Evolutionary conservation across 2,797 vertebrate species (phyloP).

Genomic region (Alcedo quadribrachys): DNA sequence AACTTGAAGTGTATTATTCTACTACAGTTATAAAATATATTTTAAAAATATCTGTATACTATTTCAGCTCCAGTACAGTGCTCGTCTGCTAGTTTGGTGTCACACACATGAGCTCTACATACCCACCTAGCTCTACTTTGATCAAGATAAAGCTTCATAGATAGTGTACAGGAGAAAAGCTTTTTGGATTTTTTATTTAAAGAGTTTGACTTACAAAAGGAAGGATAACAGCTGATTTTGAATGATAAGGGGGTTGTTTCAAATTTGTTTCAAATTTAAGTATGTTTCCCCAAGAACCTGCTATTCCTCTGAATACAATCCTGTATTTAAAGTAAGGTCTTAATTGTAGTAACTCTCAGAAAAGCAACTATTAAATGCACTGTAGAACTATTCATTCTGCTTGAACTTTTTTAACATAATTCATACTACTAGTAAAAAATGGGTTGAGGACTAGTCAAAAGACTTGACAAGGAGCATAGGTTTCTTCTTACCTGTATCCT

Average conservation of each 20-base stretch:
- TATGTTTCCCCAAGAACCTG: not conserved
- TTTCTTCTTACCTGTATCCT: not conserved
- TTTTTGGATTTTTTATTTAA: not conserved
- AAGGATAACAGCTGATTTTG: not conserved
- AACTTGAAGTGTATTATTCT: not conserved
- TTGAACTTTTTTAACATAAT: not conserved
- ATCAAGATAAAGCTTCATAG: not conserved
- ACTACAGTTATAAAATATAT: not conserved
- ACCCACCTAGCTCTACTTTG: not conserved
- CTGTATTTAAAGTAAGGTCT: not conserved
- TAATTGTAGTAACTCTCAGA: not conserved
- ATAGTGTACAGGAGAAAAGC: not conserved
- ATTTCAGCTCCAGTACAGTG: not conserved
- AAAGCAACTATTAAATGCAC: not conserved
- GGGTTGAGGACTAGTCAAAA: not conserved
- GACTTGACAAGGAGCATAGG: accelerated
- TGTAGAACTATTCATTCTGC: not conserved
- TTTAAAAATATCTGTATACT: too few species aligned
- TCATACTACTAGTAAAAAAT: not conserved
- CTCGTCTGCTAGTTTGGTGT: not conserved
- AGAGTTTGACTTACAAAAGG: not conserved
- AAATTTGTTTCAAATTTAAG: not conserved
- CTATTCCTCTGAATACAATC: not conserved
- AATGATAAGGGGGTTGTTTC: accelerated
- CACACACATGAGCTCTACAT: not conserved